Base-by-base conservation (phyloP, 2,797 vertebrate genomes). In the Chaunax sp. region DNA sequence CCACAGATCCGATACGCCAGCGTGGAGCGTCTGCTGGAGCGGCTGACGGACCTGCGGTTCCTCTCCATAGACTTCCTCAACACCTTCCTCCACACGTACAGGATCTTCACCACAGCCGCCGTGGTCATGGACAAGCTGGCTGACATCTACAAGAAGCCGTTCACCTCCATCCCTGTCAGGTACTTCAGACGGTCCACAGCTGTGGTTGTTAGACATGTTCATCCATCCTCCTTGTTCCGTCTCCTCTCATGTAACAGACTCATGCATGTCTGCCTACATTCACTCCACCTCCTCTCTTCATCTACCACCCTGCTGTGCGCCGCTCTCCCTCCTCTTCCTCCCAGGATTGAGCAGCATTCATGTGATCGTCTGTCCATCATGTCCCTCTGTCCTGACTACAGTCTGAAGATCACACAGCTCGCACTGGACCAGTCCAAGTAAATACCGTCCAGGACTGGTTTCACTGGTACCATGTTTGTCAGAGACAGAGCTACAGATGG, bases 51-150 rank as follows among this genome's bases (percentile, higher is more conserved):
- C 89, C 89, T 98, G 88, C 89, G 97, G 28, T 98, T 99, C 92
- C 95, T 99, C 45, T 99, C 97, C 88, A 99, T 98, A 1, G 97
- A 99, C 84, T 99, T 99, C 91, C 96, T 99, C 77, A 99, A 98
- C 88, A 98, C 97, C 60, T 99, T 99, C 88, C 95, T 99, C 33
- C 97, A 99, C 86, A 99, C 97, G 6, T 99, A 98, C 71, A 90
- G 97, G 50, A 96, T 97, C 91, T 99, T 99, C 91, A 99, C 97
- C 50, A 95, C 95, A 0, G 96, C 96, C 0, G 81, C 94, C 3
- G 95, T 98, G 26, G 97, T 99, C 78, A 94, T 98, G 82, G 95
- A 96, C 75, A 98, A 98, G 81, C 94, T 99, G 72, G 94, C 96
- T 0, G 95, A 96, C 90, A 97, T 98, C 88, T 99, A 98, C 90